Evolutionary conservation across 2,888 invertebrate genomes (phyloP).

Genomic region (Zaprionus obscuricornis): DNA sequence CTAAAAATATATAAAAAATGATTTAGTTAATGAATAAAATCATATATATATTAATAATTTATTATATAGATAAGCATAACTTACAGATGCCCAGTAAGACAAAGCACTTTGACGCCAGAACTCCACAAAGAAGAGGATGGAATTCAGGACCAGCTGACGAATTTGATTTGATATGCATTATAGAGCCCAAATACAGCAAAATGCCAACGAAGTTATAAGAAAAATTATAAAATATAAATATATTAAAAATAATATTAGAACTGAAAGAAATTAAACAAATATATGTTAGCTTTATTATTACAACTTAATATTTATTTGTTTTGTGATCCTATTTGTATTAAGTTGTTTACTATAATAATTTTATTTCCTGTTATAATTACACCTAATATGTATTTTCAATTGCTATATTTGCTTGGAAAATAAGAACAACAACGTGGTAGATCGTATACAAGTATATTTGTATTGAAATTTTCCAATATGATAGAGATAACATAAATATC

Average conservation of each 20-base stretch:
- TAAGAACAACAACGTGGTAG: too few species aligned
- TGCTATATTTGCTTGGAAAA: too few species aligned
- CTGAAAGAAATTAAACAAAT: too few species aligned
- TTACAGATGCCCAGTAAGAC: constrained; percentile 92
- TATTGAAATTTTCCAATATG: too few species aligned
- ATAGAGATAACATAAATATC: too few species aligned
- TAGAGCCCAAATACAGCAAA: constrained; percentile 87
- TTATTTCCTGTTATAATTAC: constrained; percentile 13
- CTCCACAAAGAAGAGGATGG: too few species aligned
- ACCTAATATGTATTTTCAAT: constrained; percentile 39
- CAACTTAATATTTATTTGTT: too few species aligned
- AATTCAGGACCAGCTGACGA: constrained; percentile 97
- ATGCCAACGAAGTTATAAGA: constrained; percentile 85
- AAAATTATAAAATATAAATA: not conserved
- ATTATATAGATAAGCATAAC: constrained; percentile 65
- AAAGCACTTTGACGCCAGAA: constrained; percentile 93
- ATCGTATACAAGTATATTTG: too few species aligned
- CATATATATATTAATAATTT: not conserved
- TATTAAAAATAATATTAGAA: too few species aligned
- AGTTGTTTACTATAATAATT: not conserved
- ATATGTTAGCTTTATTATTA: too few species aligned
- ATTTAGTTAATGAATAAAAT: not conserved
- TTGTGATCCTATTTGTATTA: too few species aligned
- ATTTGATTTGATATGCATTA: constrained; percentile 87
- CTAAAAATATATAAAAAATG: too few species aligned